Evolutionary conservation across 2,888 invertebrate genomes (phyloP), one percentile per base, ranked within the genome.

Genomic region (Lithophane ornitopus): DNA sequence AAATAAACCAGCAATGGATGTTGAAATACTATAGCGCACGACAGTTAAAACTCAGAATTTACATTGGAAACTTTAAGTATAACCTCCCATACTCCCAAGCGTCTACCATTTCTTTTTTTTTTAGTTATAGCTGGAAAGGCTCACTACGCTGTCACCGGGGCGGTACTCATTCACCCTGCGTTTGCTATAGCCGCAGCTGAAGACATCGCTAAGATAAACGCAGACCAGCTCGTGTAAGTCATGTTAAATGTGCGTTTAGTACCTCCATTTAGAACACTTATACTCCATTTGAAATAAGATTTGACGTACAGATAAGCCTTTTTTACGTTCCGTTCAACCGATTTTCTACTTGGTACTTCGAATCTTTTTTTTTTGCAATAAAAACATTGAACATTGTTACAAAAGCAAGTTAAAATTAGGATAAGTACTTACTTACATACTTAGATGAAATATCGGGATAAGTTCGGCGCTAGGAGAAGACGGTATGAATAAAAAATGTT

Each of bases 101-200:
- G n/a, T 34, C 28, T 14, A 49, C 4, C 19, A 41, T n/a, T 41
- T 26, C 19, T 6, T 12, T 46, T 58, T 49, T 82, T 56, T 81
- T 0, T 78, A 94, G 94, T 86, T 59, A 44, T 94, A 12, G 94
- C 81, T 0, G 92, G 90, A 0, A 84, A 87, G 52, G 70, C 72
- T 2, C 87, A 88, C 26, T 93, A 88, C 61, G 94, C 94, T 0
- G 86, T 94, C 1, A 93, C 94, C 0, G 82, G 88, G 0, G 94
- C 88, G 0, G 86, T 94, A 1, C 90, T 94, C 1, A 86, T 94
- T 6, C 94, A 94, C 34, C 94, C 93, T 0, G 84, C 73, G 0
- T 94, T 90, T 56, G 94, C 89, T 11, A 85, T 94, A 54, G 93
- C 94, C 0, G 78, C 94, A 0, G 94, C 94, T 0, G 93, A 93